Conservation (phyloP, 2,113 vertebrate genomes). For the Sciurus niger region DNA sequence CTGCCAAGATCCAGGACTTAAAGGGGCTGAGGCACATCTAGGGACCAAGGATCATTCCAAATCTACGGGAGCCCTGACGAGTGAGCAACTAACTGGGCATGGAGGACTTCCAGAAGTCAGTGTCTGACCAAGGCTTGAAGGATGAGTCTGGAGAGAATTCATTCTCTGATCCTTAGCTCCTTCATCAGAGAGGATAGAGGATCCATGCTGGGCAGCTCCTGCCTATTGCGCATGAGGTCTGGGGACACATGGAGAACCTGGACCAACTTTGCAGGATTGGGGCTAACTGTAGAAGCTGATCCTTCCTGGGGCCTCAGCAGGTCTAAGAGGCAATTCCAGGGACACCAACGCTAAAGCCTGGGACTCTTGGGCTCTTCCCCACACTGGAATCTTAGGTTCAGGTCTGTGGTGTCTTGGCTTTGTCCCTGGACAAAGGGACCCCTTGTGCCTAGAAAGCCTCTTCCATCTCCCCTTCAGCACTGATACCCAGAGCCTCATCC, state of each 20-base stretch:
- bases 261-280: background rate
- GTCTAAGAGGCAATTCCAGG: background rate
- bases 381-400: background rate
- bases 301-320: background rate
- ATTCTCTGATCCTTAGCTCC: background rate
- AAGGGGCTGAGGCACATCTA: background rate
- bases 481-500: background rate
- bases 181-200: background rate
- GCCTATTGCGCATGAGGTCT: background rate
- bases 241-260: too few relatives aligned
- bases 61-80: background rate
- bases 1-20: background rate
- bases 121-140: background rate
- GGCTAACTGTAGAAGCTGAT: background rate
- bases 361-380: background rate
- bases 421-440: background rate
- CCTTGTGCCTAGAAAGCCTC: background rate
- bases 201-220: background rate
- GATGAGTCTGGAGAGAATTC: background rate
- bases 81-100: background rate
- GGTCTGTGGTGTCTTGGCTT: background rate
- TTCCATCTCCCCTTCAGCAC: background rate
- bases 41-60: background rate
- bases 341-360: too few relatives aligned
- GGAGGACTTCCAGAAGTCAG: background rate